These are phyloP conservation scores for Lacerta viridis DNA, from an alignment of 2,797 vertebrate genomes.

Conservation along the genomic window DNA sequence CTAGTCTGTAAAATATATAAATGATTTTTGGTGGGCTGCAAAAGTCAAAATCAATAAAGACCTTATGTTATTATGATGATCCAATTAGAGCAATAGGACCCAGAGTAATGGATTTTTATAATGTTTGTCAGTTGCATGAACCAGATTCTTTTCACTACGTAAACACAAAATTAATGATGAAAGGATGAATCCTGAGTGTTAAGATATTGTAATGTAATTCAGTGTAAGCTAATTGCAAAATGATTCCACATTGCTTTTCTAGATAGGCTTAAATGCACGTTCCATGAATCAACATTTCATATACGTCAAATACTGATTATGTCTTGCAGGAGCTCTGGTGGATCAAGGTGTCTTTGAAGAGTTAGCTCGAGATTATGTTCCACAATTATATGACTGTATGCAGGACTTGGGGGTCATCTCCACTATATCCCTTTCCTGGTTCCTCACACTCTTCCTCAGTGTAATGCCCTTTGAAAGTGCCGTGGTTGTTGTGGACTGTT, in stretches of 20 bases:
- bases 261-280: not conserved
- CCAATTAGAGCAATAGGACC: not conserved
- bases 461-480: slow-evolving; percentile 99
- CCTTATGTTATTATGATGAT: not conserved
- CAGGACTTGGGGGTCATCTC: slow-evolving; percentile 97
- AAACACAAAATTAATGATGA: not conserved
- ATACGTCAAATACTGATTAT: not conserved
- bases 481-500: slow-evolving; percentile 98
- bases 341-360: slow-evolving; percentile 99
- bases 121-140: not conserved
- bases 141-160: not conserved
- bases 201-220: not conserved
- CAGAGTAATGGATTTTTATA: not conserved
- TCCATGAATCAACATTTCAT: not conserved
- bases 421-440: slow-evolving; percentile 98
- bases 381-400: slow-evolving; percentile 98
- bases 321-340: slow-evolving; percentile 89
- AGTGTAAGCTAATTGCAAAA: not conserved
- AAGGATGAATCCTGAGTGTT: not conserved
- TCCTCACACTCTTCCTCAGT: slow-evolving; percentile 97
- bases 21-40: not conserved
- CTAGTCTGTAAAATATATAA: not conserved
- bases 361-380: slow-evolving; percentile 92
- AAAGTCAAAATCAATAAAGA: not conserved
- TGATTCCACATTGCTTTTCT: not conserved